phyloP scores from a whole-genome alignment of 2,113 vertebrate species.

The Eretmochelys imbricata region DNA sequence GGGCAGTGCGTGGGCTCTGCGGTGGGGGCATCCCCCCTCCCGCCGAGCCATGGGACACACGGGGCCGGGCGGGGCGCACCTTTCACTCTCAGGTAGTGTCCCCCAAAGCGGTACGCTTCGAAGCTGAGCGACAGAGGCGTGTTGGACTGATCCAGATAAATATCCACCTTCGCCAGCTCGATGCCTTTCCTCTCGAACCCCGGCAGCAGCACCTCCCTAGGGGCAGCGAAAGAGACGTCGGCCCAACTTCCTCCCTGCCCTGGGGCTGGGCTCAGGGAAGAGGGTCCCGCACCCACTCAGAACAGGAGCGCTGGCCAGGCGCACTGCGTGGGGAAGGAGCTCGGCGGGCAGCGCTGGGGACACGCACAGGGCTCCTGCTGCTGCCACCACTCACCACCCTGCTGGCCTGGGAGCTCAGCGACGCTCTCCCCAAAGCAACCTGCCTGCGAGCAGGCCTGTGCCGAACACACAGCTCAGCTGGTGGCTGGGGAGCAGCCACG shows the following conservation, averaged over 20 bases:
- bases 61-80: slow-evolving; percentile 61
- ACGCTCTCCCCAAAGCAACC: not conserved
- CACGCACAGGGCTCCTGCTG: not conserved
- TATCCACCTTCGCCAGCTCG: slow-evolving; percentile 83
- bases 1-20: not conserved
- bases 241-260: not conserved
- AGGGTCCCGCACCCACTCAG: not conserved
- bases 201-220: slow-evolving; percentile 91
- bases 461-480: not conserved
- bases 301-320: not conserved
- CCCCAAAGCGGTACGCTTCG: slow-evolving; percentile 93
- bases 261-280: not conserved
- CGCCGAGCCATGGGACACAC: not conserved
- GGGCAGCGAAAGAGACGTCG: fast-evolving
- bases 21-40: not conserved
- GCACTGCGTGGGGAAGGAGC: not conserved
- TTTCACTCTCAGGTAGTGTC: slow-evolving; percentile 96
- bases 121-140: slow-evolving; percentile 93
- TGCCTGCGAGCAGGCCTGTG: too few species aligned
- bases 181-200: slow-evolving; percentile 95
- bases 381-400: too few species aligned
- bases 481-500: too few species aligned
- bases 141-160: slow-evolving; percentile 97
- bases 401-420: not conserved
- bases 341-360: not conserved